Percentiles rank a stretch among this genome's conserved stretches.
phyloP scores from a whole-genome alignment of 2,797 vertebrate genomes.

The Cossypha niveicapilla region DNA sequence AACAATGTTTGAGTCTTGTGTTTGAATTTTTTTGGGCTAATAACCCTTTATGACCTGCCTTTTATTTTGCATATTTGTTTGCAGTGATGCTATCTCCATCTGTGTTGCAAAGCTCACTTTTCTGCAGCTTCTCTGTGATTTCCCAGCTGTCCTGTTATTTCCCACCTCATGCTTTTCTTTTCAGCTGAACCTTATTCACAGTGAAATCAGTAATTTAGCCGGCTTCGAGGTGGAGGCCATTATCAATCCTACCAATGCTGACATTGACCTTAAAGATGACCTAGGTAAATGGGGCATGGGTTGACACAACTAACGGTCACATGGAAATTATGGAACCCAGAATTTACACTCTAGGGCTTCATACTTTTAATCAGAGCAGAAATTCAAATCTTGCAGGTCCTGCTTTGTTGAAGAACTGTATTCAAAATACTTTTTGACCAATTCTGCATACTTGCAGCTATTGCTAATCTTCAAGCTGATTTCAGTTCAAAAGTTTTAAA shows the following conservation, averaged over 20 bases:
- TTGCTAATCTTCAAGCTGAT: conserved; percentile 19
- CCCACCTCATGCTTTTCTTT: conserved; percentile 85
- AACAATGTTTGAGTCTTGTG: conserved; percentile 63
- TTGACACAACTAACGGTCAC: conserved; percentile 78
- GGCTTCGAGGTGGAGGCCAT: conserved; percentile 99
- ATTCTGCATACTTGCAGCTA: background rate
- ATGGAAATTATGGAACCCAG: conserved; percentile 79
- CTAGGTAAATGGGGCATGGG: conserved; percentile 90
- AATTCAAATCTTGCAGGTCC: conserved; percentile 29
- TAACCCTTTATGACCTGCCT: conserved; percentile 50
- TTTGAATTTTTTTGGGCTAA: conserved; percentile 35
- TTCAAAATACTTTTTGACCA: background rate
- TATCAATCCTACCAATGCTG: conserved; percentile 99
- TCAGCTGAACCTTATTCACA: conserved; percentile 99
- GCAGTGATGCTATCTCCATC: conserved; percentile 69
- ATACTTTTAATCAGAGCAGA: conserved; percentile 7
- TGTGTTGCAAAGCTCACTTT: conserved; percentile 74
- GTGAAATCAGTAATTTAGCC: conserved; percentile 99
- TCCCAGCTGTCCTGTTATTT: conserved; percentile 89
- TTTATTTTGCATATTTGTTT: conserved; percentile 71
- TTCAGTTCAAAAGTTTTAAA: conserved; percentile 51
- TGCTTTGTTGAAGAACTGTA: background rate
- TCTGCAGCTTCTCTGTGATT: conserved; percentile 76
- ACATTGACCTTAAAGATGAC: conserved; percentile 99
- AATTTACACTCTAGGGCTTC: conserved; percentile 66